Evolutionary conservation across 1,140 invertebrate genomes (phyloP), one percentile per base, ranked within the genome.

Genomic region (Drosophila orosa): DNA sequence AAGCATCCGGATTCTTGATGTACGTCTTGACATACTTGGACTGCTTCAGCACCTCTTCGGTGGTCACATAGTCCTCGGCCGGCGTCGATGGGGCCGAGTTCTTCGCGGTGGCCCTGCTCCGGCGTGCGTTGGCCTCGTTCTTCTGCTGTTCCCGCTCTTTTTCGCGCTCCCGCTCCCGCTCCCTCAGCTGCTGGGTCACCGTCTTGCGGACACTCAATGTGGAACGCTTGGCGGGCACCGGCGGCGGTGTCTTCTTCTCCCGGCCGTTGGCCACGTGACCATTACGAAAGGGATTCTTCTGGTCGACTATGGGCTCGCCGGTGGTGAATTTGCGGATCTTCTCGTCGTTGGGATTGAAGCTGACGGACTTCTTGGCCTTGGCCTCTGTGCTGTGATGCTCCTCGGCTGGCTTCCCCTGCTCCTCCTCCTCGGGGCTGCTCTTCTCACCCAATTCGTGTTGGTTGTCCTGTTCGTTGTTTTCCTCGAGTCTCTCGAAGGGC

Each of bases 1-100:
- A 85, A 17, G 90, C 67, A 71, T 92, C 91, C 1, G 91, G 91
- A 68, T 92, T 92, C 59, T 92, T 92, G 8, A 92, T 90, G 42
- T 92, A 92, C 0, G 91, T 92, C 50, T 91, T 92, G 15, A 92
- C 91, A 75, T 91, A 92, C 67, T 92, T 92, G 27, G 91, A 92
- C 50, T 92, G 90, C 22, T 91, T 92, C 13, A 92, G 82, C 24
- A 92, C 91, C 50, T 92, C 91, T 66, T 92, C 91, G 24, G 89
- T 92, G 50, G 91, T 92, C 27, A 92, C 66, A 57, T 76, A 92
- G 3, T 92, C 91, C 35, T 90, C 90, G 0, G 61, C 7, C 8
- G n/a, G 33, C 1, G 22, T 15, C 7, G 22, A 8, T 4, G 58
- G 60, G 5, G 37, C 8, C 5, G 31, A 31, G 4, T 33, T 33